These are phyloP conservation scores for Crotalus horridus DNA, from an alignment of 2,113 vertebrate genomes.

Conservation along the genomic window DNA sequence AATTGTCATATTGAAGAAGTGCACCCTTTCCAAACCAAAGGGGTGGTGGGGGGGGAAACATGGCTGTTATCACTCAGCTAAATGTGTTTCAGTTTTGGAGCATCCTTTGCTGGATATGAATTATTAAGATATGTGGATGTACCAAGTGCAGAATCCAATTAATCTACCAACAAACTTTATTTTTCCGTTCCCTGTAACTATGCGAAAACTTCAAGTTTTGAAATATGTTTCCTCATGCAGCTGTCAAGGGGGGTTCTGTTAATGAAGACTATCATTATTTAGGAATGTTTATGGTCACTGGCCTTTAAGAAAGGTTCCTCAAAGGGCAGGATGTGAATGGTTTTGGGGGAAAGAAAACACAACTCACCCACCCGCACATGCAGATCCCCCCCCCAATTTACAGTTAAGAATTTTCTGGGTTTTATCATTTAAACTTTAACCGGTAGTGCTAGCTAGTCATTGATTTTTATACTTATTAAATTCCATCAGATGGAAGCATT, in stretches of 20 bases:
- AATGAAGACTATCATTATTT: slow-evolving; percentile 39
- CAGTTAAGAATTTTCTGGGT: slow-evolving; percentile 14
- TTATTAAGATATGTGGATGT: slow-evolving; percentile 16
- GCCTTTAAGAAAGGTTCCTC: slow-evolving; percentile 49
- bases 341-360: slow-evolving; percentile 14
- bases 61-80: neutral
- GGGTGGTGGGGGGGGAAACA: neutral
- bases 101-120: neutral
- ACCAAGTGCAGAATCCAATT: slow-evolving; percentile 13
- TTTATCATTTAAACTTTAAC: slow-evolving; percentile 44
- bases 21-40: neutral
- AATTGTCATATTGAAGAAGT: neutral
- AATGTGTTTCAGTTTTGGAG: neutral
- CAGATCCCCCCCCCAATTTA: neutral
- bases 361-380: neutral
- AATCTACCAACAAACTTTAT: neutral
- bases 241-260: neutral
- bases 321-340: slow-evolving; percentile 46
- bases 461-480: slow-evolving; percentile 17
- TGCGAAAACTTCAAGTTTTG: slow-evolving; percentile 16
- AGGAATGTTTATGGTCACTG: slow-evolving; percentile 51
- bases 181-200: slow-evolving; percentile 27
- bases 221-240: slow-evolving; percentile 11
- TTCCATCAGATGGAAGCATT: neutral
- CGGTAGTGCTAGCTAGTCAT: slow-evolving; percentile 14